A percentile compares a stretch with the other conserved stretches of the same genome.
Conservation (phyloP, 2,888 invertebrate genomes). For the Piscicola geometra region DNA sequence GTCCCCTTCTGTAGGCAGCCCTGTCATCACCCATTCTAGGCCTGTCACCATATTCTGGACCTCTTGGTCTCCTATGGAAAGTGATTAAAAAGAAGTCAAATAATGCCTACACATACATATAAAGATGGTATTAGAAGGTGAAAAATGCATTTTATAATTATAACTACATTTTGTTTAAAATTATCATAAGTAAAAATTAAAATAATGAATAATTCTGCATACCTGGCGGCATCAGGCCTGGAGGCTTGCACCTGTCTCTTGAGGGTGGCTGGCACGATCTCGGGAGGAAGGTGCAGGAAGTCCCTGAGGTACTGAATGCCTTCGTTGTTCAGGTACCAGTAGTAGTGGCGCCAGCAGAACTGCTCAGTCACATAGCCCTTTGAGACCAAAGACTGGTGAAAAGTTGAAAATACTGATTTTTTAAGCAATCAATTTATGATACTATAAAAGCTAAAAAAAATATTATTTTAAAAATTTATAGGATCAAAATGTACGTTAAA, state of each 20-base stretch:
- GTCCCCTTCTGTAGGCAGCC: constrained; percentile 52
- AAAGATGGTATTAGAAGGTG: constrained; percentile 3
- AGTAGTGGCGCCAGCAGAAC: constrained; percentile 99
- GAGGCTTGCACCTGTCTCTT: constrained; percentile 69
- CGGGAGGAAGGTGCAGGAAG: constrained; percentile 91
- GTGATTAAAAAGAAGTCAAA: neutral
- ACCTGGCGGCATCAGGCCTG: constrained; percentile 69
- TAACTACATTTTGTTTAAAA: too few species aligned
- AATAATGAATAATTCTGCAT: constrained; percentile 32
- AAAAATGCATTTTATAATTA: too few species aligned
- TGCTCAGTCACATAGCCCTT: constrained; percentile 97
- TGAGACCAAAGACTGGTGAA: constrained; percentile 76
- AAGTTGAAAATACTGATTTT: neutral
- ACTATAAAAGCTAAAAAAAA: neutral
- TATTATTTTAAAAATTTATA: neutral
- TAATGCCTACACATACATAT: neutral
- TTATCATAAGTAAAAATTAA: neutral
- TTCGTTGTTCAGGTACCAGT: constrained; percentile 97
- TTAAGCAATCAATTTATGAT: neutral
- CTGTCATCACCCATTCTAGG: constrained; percentile 46
- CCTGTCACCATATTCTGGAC: constrained; percentile 34
- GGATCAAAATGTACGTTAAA: neutral
- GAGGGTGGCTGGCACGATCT: constrained; percentile 94
- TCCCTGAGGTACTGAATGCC: constrained; percentile 89
- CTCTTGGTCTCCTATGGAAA: constrained; percentile 22